phyloP scores from a whole-genome alignment of 2,113 vertebrate species.

The Agapornis roseicollis region DNA sequence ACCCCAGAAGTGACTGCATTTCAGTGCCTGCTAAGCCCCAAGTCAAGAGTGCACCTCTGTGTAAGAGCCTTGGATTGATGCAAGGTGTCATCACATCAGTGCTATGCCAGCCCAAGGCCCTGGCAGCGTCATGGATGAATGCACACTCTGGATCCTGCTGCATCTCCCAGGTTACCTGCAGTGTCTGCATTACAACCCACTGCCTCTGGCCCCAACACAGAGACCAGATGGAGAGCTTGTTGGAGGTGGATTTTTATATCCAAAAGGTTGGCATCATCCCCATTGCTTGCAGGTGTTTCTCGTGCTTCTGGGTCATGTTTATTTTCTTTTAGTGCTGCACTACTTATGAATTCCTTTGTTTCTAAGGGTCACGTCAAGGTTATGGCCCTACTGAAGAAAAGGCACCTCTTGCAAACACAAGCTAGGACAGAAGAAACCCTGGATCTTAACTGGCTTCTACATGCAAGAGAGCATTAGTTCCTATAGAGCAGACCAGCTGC shows the following conservation, averaged over 20 bases:
- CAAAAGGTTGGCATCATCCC: constrained; percentile 43
- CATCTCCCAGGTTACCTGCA: constrained; percentile 30
- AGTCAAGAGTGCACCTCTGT: neutral
- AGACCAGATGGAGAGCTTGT: constrained; percentile 59
- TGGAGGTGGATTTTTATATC: constrained; percentile 37
- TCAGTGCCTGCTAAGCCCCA: neutral
- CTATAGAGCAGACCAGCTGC: constrained; percentile 21
- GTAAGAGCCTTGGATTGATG: neutral
- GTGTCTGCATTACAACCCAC: neutral
- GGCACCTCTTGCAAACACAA: neutral
- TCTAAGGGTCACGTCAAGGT: constrained; percentile 35
- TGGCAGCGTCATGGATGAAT: neutral
- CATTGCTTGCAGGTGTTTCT: constrained; percentile 61
- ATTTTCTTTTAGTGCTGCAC: constrained; percentile 15
- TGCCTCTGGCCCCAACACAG: constrained; percentile 24
- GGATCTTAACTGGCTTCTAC: neutral
- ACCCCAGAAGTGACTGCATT: neutral
- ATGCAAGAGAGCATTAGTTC: neutral
- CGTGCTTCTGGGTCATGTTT: constrained; percentile 48
- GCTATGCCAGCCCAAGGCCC: neutral
- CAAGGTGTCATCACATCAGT: neutral
- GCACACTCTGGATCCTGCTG: neutral
- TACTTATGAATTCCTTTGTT: constrained; percentile 10
- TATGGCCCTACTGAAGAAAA: neutral
- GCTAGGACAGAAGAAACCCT: neutral